Percentiles rank a stretch among this genome's conserved stretches.
Conservation (phyloP, 2,888 invertebrate species). For the Lapara coniferarum region DNA sequence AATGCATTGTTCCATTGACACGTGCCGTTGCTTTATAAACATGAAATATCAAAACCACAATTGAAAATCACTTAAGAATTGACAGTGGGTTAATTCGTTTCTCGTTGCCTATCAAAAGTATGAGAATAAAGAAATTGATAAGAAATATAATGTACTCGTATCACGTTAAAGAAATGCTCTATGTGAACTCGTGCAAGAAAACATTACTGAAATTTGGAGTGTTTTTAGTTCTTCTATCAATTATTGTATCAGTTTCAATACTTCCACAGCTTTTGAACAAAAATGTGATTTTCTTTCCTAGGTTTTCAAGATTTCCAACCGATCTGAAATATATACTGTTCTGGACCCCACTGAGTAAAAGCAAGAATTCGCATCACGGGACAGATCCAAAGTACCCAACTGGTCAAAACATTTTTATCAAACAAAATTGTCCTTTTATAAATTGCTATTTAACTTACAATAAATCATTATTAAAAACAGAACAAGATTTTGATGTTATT, state of each 20-base stretch:
- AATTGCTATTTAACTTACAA: slow-evolving; percentile 73
- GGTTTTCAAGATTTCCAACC: slow-evolving; percentile 49
- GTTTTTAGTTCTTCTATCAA: slow-evolving; percentile 40
- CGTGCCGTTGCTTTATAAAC: background rate
- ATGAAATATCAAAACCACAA: background rate
- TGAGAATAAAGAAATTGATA: slow-evolving; percentile 12
- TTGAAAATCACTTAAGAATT: background rate
- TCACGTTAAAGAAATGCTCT: slow-evolving; percentile 59
- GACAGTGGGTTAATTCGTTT: background rate
- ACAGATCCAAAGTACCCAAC: slow-evolving; percentile 41
- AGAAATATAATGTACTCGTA: slow-evolving; percentile 40
- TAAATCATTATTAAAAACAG: slow-evolving; percentile 46
- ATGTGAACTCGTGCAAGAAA: slow-evolving; percentile 49
- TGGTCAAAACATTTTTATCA: slow-evolving; percentile 62
- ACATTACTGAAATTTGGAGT: slow-evolving; percentile 44
- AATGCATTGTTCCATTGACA: background rate
- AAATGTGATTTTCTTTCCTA: slow-evolving; percentile 30
- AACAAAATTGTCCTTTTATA: slow-evolving; percentile 62
- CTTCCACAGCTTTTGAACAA: slow-evolving; percentile 49
- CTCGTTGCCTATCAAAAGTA: background rate
- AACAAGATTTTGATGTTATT: slow-evolving; percentile 66
- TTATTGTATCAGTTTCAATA: slow-evolving; percentile 48
- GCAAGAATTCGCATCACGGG: slow-evolving; percentile 35
- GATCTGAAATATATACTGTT: slow-evolving; percentile 72
- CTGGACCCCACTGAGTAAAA: slow-evolving; percentile 53